Conservation (phyloP, 2,888 invertebrate species). For the Atherix ibis region DNA sequence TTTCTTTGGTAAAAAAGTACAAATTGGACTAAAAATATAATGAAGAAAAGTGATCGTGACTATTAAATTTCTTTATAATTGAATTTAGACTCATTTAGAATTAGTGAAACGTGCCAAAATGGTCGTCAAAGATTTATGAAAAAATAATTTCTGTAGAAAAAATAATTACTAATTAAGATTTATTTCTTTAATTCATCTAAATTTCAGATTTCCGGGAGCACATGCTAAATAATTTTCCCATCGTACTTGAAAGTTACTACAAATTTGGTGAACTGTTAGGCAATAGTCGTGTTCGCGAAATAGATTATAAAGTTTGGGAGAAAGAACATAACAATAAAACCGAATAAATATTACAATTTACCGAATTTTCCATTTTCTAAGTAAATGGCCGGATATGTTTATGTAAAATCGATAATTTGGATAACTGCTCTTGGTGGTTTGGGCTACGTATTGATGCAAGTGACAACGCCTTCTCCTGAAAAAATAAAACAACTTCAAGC, state of each 20-base stretch:
- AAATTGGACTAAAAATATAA: too few species aligned
- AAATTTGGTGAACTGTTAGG: constrained; percentile 46
- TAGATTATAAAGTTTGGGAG: constrained; percentile 41
- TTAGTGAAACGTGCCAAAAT: too few species aligned
- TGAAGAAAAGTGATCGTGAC: too few species aligned
- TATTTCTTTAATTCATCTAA: too few species aligned
- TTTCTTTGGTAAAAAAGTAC: too few species aligned
- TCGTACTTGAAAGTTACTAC: constrained; percentile 52
- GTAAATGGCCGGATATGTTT: constrained; percentile 26
- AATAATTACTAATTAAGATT: too few species aligned
- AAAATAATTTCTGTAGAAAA: too few species aligned
- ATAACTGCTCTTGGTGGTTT: constrained; percentile 41
- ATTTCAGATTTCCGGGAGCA: constrained; percentile 53
- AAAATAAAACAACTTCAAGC: constrained; percentile 23
- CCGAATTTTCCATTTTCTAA: background rate
- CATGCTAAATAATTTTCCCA: constrained; percentile 48
- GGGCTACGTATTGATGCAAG: constrained; percentile 42
- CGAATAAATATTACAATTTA: constrained; percentile 15
- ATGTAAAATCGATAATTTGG: constrained; percentile 39
- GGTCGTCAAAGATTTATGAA: too few species aligned
- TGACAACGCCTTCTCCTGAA: constrained; percentile 37
- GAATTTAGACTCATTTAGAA: too few species aligned
- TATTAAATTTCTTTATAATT: too few species aligned
- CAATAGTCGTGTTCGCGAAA: constrained; percentile 31
- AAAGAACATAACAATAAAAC: constrained; percentile 15